These are phyloP conservation scores for Centropristis striata DNA, from an alignment of 2,113 vertebrate genomes.

Conservation along the genomic window DNA sequence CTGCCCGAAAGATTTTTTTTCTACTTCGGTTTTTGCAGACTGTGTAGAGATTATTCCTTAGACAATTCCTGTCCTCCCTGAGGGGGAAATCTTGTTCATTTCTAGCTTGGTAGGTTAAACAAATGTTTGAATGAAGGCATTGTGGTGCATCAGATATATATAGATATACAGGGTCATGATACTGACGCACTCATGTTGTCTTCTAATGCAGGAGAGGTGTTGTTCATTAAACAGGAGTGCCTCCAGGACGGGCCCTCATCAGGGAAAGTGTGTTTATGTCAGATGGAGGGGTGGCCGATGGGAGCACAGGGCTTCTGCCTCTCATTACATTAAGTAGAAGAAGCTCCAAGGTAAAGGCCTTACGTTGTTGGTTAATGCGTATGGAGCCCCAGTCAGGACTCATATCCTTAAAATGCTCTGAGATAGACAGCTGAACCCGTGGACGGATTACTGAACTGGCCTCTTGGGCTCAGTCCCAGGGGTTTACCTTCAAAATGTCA, in stretches of 20 bases:
- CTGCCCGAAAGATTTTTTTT: slow-evolving; percentile 51
- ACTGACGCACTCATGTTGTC: slow-evolving; percentile 40
- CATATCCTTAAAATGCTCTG: slow-evolving; percentile 54
- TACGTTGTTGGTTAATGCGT: slow-evolving; percentile 53
- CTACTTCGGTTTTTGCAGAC: slow-evolving; percentile 43
- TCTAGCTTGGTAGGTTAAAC: slow-evolving; percentile 40
- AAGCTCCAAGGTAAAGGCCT: slow-evolving; percentile 48
- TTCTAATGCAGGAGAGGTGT: slow-evolving; percentile 65
- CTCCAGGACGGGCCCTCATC: slow-evolving; percentile 74
- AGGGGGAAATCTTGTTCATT: slow-evolving; percentile 28
- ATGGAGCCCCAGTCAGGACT: slow-evolving; percentile 48
- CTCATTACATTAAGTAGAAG: slow-evolving; percentile 82
- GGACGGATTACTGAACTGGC: no score
- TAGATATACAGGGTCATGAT: slow-evolving; percentile 41
- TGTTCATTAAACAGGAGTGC: slow-evolving; percentile 82
- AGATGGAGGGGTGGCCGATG: slow-evolving; percentile 62
- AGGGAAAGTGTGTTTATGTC: slow-evolving; percentile 81
- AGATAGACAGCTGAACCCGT: slow-evolving; percentile 15
- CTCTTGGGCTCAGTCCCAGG: no score
- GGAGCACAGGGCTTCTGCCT: slow-evolving; percentile 62
- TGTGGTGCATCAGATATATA: slow-evolving; percentile 21
- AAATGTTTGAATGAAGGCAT: slow-evolving; percentile 20
- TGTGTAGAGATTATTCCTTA: slow-evolving; percentile 33
- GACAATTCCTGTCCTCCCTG: slow-evolving; percentile 16
- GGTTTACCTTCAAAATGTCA: no score